phyloP scores from a whole-genome alignment of 37 sponge, comb jelly and placozoan species.

The Corticium candelabrum region DNA sequence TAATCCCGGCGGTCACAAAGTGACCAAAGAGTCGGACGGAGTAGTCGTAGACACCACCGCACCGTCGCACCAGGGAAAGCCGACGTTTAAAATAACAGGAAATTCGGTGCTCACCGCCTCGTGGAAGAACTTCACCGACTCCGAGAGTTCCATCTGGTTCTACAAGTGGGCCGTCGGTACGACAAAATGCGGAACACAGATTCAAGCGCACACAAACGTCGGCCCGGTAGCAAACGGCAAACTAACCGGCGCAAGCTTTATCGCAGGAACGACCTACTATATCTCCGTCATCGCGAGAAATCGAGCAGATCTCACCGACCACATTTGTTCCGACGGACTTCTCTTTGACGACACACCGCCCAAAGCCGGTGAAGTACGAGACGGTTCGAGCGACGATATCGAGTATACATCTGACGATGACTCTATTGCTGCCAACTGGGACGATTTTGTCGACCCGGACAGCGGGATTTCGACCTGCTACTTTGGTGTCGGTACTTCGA shows the following conservation, averaged over 20 bases:
- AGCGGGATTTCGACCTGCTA: background rate
- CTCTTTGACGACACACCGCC: background rate
- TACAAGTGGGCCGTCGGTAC: background rate
- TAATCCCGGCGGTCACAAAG: background rate
- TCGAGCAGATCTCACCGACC: background rate
- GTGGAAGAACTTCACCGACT: background rate
- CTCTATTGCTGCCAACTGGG: background rate
- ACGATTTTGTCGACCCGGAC: background rate
- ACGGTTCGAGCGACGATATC: background rate
- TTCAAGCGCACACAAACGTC: background rate
- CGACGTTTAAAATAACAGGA: background rate
- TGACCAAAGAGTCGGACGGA: background rate
- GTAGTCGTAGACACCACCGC: background rate
- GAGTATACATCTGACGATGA: background rate
- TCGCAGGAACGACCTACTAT: background rate
- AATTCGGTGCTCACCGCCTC: background rate
- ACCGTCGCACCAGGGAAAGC: background rate
- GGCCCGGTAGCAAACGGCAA: background rate
- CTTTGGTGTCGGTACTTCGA: background rate
- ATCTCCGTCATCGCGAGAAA: background rate
- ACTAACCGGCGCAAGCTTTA: background rate
- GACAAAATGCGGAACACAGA: background rate
- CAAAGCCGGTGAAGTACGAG: background rate
- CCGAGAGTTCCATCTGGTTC: background rate
- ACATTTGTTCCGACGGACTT: background rate